phyloP scores from a whole-genome alignment of 1,140 invertebrate species.

The Drosophila albomicans region DNA sequence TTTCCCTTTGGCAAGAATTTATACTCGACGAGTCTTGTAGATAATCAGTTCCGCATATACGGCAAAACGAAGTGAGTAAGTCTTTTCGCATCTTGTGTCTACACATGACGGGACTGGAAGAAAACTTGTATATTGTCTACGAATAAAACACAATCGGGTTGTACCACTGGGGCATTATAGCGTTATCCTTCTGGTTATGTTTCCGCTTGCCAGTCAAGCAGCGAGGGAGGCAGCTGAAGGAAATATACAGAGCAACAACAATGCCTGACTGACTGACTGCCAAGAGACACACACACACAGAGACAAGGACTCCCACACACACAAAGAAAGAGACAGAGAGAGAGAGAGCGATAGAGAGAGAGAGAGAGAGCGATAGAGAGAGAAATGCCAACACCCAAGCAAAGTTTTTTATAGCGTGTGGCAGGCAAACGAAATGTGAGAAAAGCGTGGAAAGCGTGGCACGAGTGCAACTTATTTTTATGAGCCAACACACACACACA shows the following conservation, averaged over 20 bases:
- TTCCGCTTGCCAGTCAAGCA: conserved; percentile 74
- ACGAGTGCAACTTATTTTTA: conserved; percentile 83
- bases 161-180: conserved; percentile 83
- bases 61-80: too few species aligned
- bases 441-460: conserved; percentile 65
- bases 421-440: conserved; percentile 42
- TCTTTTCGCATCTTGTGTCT: too few species aligned
- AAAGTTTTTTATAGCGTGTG: conserved; percentile 70
- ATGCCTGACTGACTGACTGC: conserved; percentile 80
- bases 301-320: conserved; percentile 24
- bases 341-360: not conserved
- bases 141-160: too few species aligned
- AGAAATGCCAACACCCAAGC: conserved; percentile 64
- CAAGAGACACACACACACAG: conserved; percentile 64
- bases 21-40: too few species aligned
- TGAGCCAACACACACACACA: conserved; percentile 59
- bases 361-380: conserved; percentile 2
- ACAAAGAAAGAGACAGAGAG: conserved; percentile 3
- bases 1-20: too few species aligned
- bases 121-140: too few species aligned
- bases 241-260: conserved; percentile 57
- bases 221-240: conserved; percentile 36
- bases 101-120: too few species aligned
- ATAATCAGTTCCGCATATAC: too few species aligned
- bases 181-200: conserved; percentile 83